These are phyloP conservation scores for Siderastrea siderea DNA, from an alignment of 92 coral and sea anemone species.

Conservation along the genomic window DNA sequence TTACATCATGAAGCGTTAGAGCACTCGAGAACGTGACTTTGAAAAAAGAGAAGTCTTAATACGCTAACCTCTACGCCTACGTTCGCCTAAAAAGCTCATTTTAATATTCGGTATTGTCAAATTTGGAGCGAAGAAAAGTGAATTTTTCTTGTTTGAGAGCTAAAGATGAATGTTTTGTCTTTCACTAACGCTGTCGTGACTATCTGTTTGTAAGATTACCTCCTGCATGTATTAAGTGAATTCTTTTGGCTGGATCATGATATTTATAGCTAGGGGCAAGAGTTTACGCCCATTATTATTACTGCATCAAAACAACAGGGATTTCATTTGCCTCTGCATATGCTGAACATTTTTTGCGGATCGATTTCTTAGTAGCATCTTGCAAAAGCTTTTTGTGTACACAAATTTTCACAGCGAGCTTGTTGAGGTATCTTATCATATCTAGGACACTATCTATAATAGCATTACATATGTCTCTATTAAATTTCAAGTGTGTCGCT, in stretches of 20 bases:
- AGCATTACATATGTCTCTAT: conserved; percentile 12
- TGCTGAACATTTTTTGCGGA: not conserved
- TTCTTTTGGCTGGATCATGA: not conserved
- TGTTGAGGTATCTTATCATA: not conserved
- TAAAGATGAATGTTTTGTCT: not conserved
- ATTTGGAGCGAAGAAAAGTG: not conserved
- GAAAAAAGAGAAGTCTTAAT: not conserved
- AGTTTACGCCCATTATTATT: conserved; percentile 1
- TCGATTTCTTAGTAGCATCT: not conserved
- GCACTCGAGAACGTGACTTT: not conserved
- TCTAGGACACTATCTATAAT: not conserved
- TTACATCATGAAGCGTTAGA: not conserved
- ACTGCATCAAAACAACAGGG: not conserved
- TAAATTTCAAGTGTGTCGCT: conserved; percentile 4
- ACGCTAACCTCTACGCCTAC: not conserved
- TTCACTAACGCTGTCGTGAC: conserved; percentile 18
- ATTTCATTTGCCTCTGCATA: not conserved
- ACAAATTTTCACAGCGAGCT: not conserved
- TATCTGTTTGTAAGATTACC: conserved; percentile 16
- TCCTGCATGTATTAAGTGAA: not conserved
- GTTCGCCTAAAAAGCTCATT: not conserved
- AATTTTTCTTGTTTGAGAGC: not conserved
- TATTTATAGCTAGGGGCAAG: not conserved
- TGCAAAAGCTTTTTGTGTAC: not conserved
- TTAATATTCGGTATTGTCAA: not conserved